phyloP scores from a whole-genome alignment of 2,888 invertebrate genomes.

The Drosophila putrida region DNA sequence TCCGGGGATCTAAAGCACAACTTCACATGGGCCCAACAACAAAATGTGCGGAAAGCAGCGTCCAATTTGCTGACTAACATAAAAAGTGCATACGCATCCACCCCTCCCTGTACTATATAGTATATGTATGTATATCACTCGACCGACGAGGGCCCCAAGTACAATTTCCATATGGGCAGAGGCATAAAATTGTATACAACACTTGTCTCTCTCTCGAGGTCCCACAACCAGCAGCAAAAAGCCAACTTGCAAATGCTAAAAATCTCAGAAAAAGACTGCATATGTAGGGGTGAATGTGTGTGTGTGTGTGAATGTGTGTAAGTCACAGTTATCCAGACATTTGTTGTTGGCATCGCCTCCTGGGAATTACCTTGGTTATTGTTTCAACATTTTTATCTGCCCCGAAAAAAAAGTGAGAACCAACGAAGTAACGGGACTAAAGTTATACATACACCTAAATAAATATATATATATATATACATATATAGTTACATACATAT shows the following conservation, averaged over 20 bases:
- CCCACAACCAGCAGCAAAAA: not conserved
- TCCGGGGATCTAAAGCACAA: conserved; percentile 12
- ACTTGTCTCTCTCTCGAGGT: not conserved
- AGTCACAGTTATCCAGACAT: conserved; percentile 55
- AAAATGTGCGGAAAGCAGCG: conserved; percentile 64
- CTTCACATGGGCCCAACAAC: conserved; percentile 40
- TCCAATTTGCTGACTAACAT: conserved; percentile 66
- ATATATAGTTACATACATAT: not conserved
- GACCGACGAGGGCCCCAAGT: conserved; percentile 19
- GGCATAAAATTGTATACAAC: conserved; percentile 15
- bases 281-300: not conserved
- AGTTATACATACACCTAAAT: not conserved
- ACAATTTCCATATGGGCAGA: conserved; percentile 48
- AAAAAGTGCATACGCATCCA: conserved; percentile 57
- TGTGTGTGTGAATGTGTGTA: not conserved
- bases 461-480: not conserved
- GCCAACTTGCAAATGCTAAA: conserved; percentile 47
- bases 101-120: not conserved
- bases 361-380: conserved; percentile 73
- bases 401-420: conserved; percentile 33
- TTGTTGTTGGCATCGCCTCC: conserved; percentile 56
- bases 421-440: not conserved
- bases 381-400: conserved; percentile 75
- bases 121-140: not conserved
- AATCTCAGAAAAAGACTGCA: conserved; percentile 50